These are phyloP conservation scores for Trichogramma pretiosum DNA, from an alignment of 1,140 invertebrate genomes.

Conservation along the genomic window DNA sequence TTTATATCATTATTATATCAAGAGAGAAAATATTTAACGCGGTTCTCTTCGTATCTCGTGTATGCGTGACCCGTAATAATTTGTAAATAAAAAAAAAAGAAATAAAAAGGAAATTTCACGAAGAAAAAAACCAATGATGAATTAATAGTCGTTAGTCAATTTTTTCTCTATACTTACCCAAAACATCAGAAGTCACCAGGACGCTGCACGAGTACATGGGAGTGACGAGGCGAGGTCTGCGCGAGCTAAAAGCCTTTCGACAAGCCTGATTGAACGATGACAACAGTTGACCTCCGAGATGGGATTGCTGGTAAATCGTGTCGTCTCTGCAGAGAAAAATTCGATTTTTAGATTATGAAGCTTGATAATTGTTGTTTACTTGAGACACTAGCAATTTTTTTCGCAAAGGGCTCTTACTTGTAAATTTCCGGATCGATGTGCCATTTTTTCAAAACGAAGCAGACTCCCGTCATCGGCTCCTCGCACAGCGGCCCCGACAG, in stretches of 20 bases:
- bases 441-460: conserved; percentile 82
- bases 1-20: conserved; percentile 25
- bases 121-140: too few species aligned
- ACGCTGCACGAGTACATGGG: conserved; percentile 96
- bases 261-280: conserved; percentile 85
- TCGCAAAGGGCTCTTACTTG: too few species aligned
- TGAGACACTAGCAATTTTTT: too few species aligned
- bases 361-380: too few species aligned
- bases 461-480: conserved; percentile 91
- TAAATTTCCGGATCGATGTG: too few species aligned
- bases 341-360: too few species aligned
- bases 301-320: too few species aligned
- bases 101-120: too few species aligned
- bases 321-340: too few species aligned
- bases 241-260: conserved; percentile 76
- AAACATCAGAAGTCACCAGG: conserved; percentile 81
- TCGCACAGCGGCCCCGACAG: conserved; percentile 86
- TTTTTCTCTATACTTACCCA: conserved; percentile 83
- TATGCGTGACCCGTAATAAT: conserved; percentile 22
- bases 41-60: conserved; percentile 24
- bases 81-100: conserved; percentile 33
- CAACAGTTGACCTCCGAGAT: conserved; percentile 77
- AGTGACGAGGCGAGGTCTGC: conserved; percentile 84
- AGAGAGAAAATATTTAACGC: too few species aligned
- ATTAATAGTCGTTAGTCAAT: too few species aligned